These are phyloP conservation scores for Hydrotaea diabolus DNA, from an alignment of 2,888 invertebrate genomes.

Conservation along the genomic window DNA sequence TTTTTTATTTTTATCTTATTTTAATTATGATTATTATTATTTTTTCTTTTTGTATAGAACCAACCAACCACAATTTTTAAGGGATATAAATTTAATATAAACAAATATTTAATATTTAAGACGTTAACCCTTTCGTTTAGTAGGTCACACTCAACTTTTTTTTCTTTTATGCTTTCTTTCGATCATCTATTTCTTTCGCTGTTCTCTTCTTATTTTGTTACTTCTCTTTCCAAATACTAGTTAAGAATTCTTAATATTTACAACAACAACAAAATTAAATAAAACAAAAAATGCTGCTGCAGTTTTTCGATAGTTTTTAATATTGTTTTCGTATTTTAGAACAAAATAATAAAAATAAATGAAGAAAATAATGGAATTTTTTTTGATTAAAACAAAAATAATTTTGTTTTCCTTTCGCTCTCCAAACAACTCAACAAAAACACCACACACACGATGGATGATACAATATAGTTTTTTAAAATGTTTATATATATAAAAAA, in stretches of 20 bases:
- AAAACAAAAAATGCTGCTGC: slow-evolving; percentile 52
- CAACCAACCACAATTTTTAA: slow-evolving; percentile 26
- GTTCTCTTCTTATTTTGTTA: slow-evolving; percentile 15
- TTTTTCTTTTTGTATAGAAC: slow-evolving; percentile 33
- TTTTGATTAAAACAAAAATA: slow-evolving; percentile 50
- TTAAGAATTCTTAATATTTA: slow-evolving; percentile 26
- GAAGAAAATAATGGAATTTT: slow-evolving; percentile 21
- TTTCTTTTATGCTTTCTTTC: background rate
- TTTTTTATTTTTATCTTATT: background rate
- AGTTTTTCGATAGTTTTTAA: slow-evolving; percentile 43
- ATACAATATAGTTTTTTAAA: slow-evolving; percentile 36
- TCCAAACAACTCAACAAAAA: slow-evolving; percentile 15
- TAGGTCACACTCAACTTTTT: background rate
- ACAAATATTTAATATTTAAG: slow-evolving; percentile 30
- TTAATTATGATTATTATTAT: slow-evolving; percentile 28
- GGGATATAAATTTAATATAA: slow-evolving; percentile 32
- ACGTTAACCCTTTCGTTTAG: slow-evolving; percentile 23
- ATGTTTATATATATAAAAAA: slow-evolving; percentile 31
- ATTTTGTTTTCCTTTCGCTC: slow-evolving; percentile 18
- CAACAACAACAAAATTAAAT: slow-evolving; percentile 38
- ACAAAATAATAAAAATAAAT: slow-evolving; percentile 12
- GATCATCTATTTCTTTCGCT: background rate
- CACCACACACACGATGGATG: slow-evolving; percentile 14
- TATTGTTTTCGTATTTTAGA: slow-evolving; percentile 11
- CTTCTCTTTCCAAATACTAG: slow-evolving; percentile 36